A percentile compares a stretch with the other conserved stretches of the same genome.
Conservation (phyloP, 1,140 invertebrate genomes). For the Dryas iulia region DNA sequence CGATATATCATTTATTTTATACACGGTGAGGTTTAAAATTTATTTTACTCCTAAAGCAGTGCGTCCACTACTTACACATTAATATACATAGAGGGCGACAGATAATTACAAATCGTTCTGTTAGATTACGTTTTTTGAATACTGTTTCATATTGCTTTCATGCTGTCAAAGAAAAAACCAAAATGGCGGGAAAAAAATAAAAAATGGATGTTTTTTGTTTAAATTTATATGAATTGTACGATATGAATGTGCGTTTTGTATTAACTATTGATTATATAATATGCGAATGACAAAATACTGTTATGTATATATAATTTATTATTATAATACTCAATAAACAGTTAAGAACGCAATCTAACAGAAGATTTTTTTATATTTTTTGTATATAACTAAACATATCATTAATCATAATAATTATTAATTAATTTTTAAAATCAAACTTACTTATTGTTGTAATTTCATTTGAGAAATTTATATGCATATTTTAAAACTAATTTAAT, state of each 20-base stretch:
- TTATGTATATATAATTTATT: no score
- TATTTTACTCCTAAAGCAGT: conserved; percentile 14
- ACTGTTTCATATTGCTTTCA: background rate
- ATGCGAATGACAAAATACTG: background rate
- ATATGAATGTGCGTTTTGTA: background rate
- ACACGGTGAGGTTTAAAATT: background rate
- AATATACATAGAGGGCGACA: conserved; percentile 13
- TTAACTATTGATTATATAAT: background rate
- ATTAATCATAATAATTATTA: conserved; percentile 3
- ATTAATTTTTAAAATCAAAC: background rate
- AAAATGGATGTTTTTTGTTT: background rate
- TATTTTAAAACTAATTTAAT: no score
- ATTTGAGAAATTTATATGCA: background rate
- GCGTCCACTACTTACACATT: conserved; percentile 14
- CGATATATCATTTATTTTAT: background rate
- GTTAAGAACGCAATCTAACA: conserved; percentile 4
- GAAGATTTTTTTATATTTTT: background rate
- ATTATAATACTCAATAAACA: background rate
- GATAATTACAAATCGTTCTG: background rate
- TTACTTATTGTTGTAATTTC: conserved; percentile 15
- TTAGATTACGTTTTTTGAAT: background rate
- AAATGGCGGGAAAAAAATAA: background rate
- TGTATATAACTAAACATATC: conserved; percentile 12
- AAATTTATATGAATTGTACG: background rate
- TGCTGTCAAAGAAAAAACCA: background rate